Conservation (phyloP, 2,113 vertebrate genomes). For the Brachionichthys hirsutus region DNA sequence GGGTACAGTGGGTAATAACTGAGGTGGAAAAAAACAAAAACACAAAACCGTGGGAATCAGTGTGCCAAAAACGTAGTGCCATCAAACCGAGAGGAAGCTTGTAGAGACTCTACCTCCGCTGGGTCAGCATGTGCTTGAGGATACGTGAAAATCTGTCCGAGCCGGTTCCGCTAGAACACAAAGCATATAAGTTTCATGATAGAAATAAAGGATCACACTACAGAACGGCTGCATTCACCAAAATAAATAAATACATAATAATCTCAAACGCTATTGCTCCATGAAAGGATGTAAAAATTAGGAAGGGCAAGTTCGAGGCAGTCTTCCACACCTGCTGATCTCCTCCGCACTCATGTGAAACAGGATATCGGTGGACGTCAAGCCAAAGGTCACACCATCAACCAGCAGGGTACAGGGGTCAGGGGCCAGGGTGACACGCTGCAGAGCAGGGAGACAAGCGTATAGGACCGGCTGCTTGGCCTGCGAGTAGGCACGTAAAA, state of each 20-base stretch:
- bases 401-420: constrained; percentile 90
- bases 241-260: too few relatives aligned
- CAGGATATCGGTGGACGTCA: constrained; percentile 90
- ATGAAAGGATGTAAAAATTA: not conserved
- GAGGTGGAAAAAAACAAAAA: not conserved
- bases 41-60: not conserved
- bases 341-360: constrained; percentile 92
- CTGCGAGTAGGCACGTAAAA: not conserved
- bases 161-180: constrained; percentile 61
- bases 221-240: too few relatives aligned
- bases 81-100: not conserved
- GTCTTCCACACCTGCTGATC: constrained; percentile 84
- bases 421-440: constrained; percentile 86
- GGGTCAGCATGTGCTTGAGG: constrained; percentile 88
- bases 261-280: not conserved
- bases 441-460: constrained; percentile 8
- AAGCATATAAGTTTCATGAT: not conserved
- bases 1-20: constrained; percentile 93
- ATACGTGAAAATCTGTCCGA: constrained; percentile 88
- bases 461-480: not conserved
- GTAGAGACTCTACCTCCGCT: constrained; percentile 80
- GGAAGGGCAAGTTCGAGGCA: not conserved
- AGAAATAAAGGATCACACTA: too few relatives aligned
- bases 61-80: not conserved
- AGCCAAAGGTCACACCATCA: constrained; percentile 81